Conservation (phyloP, 64 coral and sea anemone species). For the Dendronephthya gigantea region DNA sequence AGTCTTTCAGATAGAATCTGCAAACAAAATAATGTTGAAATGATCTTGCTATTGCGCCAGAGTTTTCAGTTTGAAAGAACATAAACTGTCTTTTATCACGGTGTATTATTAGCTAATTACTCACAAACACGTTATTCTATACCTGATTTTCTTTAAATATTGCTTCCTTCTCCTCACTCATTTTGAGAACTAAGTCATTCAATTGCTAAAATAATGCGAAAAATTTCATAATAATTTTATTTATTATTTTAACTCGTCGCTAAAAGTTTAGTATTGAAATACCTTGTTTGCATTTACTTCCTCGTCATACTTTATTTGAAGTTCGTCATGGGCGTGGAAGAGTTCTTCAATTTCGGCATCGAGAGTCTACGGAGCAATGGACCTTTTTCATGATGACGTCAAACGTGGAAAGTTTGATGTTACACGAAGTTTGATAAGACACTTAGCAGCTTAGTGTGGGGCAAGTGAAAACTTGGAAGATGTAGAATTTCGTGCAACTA, state of each 20-base stretch:
- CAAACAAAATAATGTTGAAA: background rate
- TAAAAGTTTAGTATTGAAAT: too few species aligned
- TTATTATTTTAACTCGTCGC: too few species aligned
- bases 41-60: background rate
- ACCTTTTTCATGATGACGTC: too few species aligned
- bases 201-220: background rate
- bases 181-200: background rate
- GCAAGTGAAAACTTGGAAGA: too few species aligned
- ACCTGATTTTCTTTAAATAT: constrained; percentile 15
- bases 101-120: too few species aligned
- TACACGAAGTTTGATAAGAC: too few species aligned
- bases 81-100: too few species aligned
- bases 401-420: too few species aligned
- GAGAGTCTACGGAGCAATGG: constrained; percentile 42
- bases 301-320: constrained; percentile 91
- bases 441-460: too few species aligned
- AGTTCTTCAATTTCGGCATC: constrained; percentile 95
- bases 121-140: background rate
- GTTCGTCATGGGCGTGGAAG: constrained; percentile 83
- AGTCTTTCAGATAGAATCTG: constrained; percentile 71
- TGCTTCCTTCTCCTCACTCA: background rate
- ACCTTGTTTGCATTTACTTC: constrained; percentile 87
- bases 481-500: too few species aligned
- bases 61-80: background rate
- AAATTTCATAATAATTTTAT: too few species aligned